Evolutionary conservation across 2,113 vertebrate species (phyloP).

Genomic region (Apteryx mantelli): DNA sequence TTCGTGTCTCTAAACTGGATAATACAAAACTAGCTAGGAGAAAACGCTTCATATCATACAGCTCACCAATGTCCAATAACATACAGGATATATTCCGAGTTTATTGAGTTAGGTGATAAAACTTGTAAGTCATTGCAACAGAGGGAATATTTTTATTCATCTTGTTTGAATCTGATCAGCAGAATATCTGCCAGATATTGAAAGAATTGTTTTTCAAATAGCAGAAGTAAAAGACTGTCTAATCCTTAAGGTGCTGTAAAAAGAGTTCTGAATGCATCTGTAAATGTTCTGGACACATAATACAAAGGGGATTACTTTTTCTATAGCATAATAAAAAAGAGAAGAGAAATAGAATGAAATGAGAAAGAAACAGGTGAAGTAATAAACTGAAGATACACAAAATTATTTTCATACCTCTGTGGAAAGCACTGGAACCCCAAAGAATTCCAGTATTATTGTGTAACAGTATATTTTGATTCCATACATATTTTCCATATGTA

Average conservation of each 20-base stretch:
- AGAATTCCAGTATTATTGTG: not conserved
- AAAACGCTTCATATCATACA: not conserved
- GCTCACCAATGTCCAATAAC: not conserved
- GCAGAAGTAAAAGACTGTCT: slow-evolving; percentile 21
- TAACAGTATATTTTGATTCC: not conserved
- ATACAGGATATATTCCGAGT: not conserved
- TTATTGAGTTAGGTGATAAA: slow-evolving; percentile 45
- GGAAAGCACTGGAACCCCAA: not conserved
- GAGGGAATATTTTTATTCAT: slow-evolving; percentile 52
- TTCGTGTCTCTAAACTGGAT: not conserved
- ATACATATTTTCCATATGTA: not conserved
- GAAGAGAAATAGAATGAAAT: slow-evolving; percentile 22
- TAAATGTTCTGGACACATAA: slow-evolving; percentile 38
- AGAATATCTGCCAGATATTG: slow-evolving; percentile 47
- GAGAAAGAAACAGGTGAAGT: not conserved
- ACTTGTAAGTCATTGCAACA: slow-evolving; percentile 13
- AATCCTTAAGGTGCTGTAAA: slow-evolving; percentile 28
- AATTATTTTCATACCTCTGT: not conserved
- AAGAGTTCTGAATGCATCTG: slow-evolving; percentile 30
- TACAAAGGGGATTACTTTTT: not conserved
- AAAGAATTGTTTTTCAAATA: slow-evolving; percentile 48
- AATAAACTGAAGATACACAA: not conserved
- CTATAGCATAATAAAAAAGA: not conserved
- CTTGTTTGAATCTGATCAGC: slow-evolving; percentile 47
- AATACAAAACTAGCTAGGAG: not conserved